Conservation (phyloP, 2,888 invertebrate species). For the Mamestra brassicae region DNA sequence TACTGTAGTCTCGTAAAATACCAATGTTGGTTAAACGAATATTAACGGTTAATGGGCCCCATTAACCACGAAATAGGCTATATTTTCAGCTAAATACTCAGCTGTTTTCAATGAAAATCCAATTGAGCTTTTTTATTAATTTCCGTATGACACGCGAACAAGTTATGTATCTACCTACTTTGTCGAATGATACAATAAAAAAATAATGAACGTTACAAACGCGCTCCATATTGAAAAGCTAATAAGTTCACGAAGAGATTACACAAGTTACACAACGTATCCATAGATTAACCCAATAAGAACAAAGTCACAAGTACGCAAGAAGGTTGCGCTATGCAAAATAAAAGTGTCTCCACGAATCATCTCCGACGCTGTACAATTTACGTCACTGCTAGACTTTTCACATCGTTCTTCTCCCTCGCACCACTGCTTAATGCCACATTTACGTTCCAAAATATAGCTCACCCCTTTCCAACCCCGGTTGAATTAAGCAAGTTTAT, state of each 20-base stretch:
- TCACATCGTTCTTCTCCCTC: constrained; percentile 56
- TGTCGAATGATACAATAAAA: constrained; percentile 49
- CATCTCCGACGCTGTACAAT: constrained; percentile 57
- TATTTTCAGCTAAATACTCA: constrained; percentile 60
- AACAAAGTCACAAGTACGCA: constrained; percentile 37
- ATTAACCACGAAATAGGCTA: constrained; percentile 50
- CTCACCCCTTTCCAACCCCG: constrained; percentile 63
- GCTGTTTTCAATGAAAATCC: constrained; percentile 62
- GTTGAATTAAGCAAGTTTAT: constrained; percentile 68
- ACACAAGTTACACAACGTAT: constrained; percentile 43
- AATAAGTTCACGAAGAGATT: constrained; percentile 36
- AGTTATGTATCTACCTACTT: constrained; percentile 51
- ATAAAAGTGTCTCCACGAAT: constrained; percentile 63
- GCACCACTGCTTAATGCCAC: constrained; percentile 61
- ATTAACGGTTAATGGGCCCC: constrained; percentile 45
- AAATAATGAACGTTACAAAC: constrained; percentile 52
- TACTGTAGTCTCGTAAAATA: constrained; percentile 34
- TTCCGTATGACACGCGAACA: constrained; percentile 58
- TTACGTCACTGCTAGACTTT: constrained; percentile 56
- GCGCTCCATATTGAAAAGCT: constrained; percentile 33
- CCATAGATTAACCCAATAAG: constrained; percentile 45
- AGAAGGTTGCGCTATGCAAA: constrained; percentile 52
- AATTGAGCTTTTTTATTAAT: constrained; percentile 59
- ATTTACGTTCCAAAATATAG: constrained; percentile 64
- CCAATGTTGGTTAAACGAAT: constrained; percentile 41